A percentile compares a stretch with the other conserved stretches of the same genome.
phyloP scores from a whole-genome alignment of 2,797 vertebrate genomes.

The Lepus townsendii region DNA sequence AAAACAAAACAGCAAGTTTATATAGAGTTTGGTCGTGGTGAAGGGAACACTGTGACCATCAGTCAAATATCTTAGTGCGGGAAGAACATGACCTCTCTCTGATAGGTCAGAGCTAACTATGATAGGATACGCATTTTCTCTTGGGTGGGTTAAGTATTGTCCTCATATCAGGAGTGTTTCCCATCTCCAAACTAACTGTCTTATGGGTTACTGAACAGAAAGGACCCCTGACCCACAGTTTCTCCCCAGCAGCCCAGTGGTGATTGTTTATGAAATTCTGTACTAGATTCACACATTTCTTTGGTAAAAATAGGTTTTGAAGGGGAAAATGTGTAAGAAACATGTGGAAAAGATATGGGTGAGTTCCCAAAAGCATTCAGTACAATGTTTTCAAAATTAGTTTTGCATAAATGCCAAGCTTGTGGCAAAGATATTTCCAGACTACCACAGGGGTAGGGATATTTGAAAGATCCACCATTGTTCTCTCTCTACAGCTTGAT shows the following conservation, averaged over 20 bases:
- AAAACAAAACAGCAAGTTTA: neutral
- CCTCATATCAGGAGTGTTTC: neutral
- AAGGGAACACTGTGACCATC: neutral
- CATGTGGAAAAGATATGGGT: neutral
- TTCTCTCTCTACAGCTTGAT: neutral
- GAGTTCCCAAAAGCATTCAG: neutral
- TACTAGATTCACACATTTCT: neutral
- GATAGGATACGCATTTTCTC: neutral
- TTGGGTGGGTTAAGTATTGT: neutral
- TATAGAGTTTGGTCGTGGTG: neutral
- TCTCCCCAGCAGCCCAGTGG: neutral
- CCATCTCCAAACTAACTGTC: neutral
- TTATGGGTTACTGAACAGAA: neutral
- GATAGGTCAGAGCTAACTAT: neutral
- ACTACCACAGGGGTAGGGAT: neutral
- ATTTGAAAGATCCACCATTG: neutral
- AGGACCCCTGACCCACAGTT: neutral
- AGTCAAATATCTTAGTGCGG: neutral
- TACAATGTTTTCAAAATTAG: neutral
- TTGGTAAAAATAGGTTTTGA: neutral
- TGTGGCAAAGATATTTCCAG: neutral
- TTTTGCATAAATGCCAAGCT: neutral
- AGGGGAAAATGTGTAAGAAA: neutral
- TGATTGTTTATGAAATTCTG: neutral
- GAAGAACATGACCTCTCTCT: neutral